phyloP scores from a whole-genome alignment of 2,113 vertebrate genomes.

The Phyllostomus hastatus region DNA sequence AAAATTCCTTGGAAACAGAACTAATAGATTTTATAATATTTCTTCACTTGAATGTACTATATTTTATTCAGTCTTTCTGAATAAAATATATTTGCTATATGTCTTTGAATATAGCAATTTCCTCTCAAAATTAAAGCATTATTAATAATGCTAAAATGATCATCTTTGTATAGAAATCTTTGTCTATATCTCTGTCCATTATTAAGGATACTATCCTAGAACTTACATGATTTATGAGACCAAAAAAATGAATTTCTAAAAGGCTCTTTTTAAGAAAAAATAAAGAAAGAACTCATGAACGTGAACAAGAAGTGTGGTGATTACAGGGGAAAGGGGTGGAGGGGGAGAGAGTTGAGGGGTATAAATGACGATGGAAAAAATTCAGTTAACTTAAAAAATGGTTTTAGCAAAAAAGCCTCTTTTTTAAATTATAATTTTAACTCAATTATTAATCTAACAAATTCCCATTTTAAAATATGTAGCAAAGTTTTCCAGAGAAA shows the following conservation, averaged over 20 bases:
- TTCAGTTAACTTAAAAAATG: no score
- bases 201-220: not conserved
- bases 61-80: not conserved
- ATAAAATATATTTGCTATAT: not conserved
- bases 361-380: no score
- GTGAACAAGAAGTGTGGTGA: no score
- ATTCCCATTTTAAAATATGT: not conserved
- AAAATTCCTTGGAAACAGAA: not conserved
- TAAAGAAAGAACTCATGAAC: no score
- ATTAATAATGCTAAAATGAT: not conserved
- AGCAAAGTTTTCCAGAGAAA: not conserved
- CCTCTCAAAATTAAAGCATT: not conserved
- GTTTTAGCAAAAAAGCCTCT: not conserved
- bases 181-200: not conserved
- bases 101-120: not conserved
- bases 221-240: not conserved
- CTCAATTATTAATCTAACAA: not conserved
- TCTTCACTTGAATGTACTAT: not conserved
- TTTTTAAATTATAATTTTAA: not conserved
- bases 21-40: not conserved
- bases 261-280: not conserved
- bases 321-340: no score
- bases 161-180: not conserved
- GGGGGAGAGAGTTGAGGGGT: no score
- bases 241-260: not conserved